A percentile compares a stretch with the other conserved stretches of the same genome.
phyloP scores from a whole-genome alignment of 1,140 invertebrate species.

The Carcinoscorpius rotundicauda region DNA sequence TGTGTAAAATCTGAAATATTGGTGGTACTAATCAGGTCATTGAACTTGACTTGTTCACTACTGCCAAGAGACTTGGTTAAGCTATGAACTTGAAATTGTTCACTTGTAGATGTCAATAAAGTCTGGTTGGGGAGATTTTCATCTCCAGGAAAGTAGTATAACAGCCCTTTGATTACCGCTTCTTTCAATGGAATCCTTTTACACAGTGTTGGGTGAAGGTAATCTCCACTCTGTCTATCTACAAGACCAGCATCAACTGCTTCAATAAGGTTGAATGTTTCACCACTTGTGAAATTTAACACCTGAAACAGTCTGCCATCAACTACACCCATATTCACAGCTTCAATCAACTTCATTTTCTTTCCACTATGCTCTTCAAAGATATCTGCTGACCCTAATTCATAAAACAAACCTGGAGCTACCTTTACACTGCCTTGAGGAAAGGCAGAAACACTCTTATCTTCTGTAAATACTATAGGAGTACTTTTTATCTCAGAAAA shows the following conservation, averaged over 20 bases:
- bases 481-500: too few relatives aligned
- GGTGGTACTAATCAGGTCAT: too few relatives aligned
- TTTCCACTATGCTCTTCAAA: constrained; percentile 40
- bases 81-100: constrained; percentile 39
- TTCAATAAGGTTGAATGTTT: constrained; percentile 41
- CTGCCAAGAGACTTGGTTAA: constrained; percentile 59
- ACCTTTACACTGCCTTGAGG: too few relatives aligned
- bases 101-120: constrained; percentile 51
- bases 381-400: neutral
- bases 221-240: constrained; percentile 54
- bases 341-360: constrained; percentile 48
- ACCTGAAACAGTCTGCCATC: constrained; percentile 30
- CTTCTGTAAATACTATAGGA: too few relatives aligned
- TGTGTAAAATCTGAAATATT: constrained; percentile 20
- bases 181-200: constrained; percentile 44
- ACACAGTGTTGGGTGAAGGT: constrained; percentile 46
- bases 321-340: constrained; percentile 70
- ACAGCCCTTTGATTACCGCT: constrained; percentile 52
- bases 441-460: too few relatives aligned
- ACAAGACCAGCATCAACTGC: constrained; percentile 60
- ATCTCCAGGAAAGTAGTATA: constrained; percentile 55
- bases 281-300: too few relatives aligned
- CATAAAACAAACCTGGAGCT: too few relatives aligned
- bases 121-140: constrained; percentile 61
- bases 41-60: constrained; percentile 47